Evolutionary conservation across 2,797 vertebrate species (phyloP).

Genomic region (Nannoperca obscura): DNA sequence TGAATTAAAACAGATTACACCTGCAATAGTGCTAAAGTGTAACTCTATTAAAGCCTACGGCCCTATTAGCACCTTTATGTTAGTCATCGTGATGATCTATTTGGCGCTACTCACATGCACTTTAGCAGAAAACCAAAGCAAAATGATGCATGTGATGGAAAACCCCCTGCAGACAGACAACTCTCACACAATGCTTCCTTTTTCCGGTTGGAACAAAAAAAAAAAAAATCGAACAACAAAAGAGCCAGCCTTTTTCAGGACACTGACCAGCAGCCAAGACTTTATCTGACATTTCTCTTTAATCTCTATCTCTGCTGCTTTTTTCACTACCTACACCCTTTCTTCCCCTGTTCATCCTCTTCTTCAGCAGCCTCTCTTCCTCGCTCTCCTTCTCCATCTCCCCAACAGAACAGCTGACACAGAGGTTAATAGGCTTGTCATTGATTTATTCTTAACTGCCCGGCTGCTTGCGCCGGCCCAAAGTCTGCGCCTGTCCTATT

Average conservation of each 20-base stretch:
- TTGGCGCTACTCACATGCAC: not conserved
- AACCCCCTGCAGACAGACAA: not conserved
- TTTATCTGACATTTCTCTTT: slow-evolving; percentile 22
- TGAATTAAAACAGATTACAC: slow-evolving; percentile 10
- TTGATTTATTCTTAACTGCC: slow-evolving; percentile 64
- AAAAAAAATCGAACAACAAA: not conserved
- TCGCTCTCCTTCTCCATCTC: slow-evolving; percentile 38
- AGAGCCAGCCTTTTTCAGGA: not conserved
- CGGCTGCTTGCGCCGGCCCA: not conserved
- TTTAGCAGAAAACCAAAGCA: not conserved
- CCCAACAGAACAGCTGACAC: slow-evolving; percentile 37
- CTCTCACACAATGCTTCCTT: not conserved
- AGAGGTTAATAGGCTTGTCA: slow-evolving; percentile 57
- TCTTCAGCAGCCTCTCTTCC: slow-evolving; percentile 13
- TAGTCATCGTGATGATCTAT: not conserved
- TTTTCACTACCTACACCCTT: not conserved
- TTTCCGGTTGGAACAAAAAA: not conserved
- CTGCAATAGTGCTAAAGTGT: not conserved
- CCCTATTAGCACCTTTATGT: not conserved
- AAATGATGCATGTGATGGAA: slow-evolving; percentile 6
- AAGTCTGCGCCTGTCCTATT: slow-evolving; percentile 47
- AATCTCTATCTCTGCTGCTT: slow-evolving; percentile 1
- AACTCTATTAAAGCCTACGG: not conserved
- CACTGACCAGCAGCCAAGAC: not conserved
- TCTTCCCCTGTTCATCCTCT: slow-evolving; percentile 9